phyloP scores from a whole-genome alignment of 2,113 vertebrate species.

The Machaerirhynchus nigripectus region DNA sequence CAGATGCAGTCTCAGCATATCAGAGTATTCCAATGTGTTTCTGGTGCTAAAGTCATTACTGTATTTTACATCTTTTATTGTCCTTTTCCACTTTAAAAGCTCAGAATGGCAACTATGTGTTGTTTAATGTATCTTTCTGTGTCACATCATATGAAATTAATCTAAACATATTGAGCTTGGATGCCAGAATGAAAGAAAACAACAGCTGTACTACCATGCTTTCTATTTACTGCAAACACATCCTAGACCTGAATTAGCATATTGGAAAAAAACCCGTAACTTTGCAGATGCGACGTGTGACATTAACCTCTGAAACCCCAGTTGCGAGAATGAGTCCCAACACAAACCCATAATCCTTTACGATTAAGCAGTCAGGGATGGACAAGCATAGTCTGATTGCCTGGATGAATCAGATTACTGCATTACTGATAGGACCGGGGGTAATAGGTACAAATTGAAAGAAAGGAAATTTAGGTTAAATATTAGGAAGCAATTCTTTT shows the following conservation, averaged over 20 bases:
- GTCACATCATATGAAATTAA: neutral
- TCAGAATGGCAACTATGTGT: neutral
- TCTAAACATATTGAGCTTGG: neutral
- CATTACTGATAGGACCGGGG: neutral
- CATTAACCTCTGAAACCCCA: neutral
- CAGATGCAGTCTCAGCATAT: neutral
- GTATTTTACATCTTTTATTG: neutral
- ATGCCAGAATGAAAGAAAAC: neutral
- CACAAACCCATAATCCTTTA: neutral
- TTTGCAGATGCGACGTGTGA: neutral
- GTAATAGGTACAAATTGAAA: neutral
- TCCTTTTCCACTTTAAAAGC: neutral
- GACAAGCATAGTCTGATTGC: rapidly evolving
- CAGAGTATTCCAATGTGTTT: neutral
- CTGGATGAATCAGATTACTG: neutral
- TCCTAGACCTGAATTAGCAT: neutral
- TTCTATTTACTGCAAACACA: neutral
- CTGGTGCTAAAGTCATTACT: neutral
- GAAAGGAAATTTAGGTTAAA: neutral
- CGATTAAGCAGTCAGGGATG: rapidly evolving
- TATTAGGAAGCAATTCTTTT: neutral
- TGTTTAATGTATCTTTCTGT: neutral
- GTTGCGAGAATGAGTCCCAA: neutral
- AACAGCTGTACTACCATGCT: neutral
- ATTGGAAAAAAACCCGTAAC: neutral